Evolutionary conservation across 2,888 invertebrate species (phyloP), one percentile per base, ranked within the genome.

Genomic region (Plagodis pulveraria): DNA sequence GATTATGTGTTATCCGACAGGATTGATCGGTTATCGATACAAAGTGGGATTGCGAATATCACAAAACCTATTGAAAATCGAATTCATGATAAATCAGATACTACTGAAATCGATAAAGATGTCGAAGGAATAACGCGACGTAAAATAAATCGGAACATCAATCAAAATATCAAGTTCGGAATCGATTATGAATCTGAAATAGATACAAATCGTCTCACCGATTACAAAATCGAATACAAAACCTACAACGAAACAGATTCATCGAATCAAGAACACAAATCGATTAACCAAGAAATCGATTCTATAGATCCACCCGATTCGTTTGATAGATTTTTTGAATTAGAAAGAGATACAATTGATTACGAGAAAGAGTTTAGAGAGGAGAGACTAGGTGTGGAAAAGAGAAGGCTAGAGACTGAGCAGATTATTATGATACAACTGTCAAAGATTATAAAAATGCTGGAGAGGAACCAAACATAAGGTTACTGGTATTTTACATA

Each of bases 401-500:
- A 60, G 54, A 69, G 68, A 38, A 66, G 76, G 32, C 34, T 74
- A 6, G 79, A 84, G 34, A 76, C 76, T 7, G 81, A 87, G 22
- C 71, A 78, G 46, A 59, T 83, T 12, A 76, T 90, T 59, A 59
- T 88, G 62, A 60, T 70, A n/a, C 81, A 86, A 55, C 60, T 91
- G 0, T 71, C 83, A 0, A 87, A 72, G 70, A 89, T 91, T 9
- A 70, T 89, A 32, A 77, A 73, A 10, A 74, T 90, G 53, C 63
- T 91, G 70, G 88, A 89, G 64, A 77, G 71, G 58, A 84, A 80
- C 46, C 78, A 74, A 44, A 80, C 79, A 60, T 89, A 77, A 87
- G 8, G 33, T 33, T 47, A 34, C 64, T 73, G 50, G 45, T 54
- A 38, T 47, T 35, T 10, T 45, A 56, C 22, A 0, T 34, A 9